Evolutionary conservation across 2,113 vertebrate genomes (phyloP), one percentile per base, ranked within the genome.

Genomic region (Chloropsis hardwickii): DNA sequence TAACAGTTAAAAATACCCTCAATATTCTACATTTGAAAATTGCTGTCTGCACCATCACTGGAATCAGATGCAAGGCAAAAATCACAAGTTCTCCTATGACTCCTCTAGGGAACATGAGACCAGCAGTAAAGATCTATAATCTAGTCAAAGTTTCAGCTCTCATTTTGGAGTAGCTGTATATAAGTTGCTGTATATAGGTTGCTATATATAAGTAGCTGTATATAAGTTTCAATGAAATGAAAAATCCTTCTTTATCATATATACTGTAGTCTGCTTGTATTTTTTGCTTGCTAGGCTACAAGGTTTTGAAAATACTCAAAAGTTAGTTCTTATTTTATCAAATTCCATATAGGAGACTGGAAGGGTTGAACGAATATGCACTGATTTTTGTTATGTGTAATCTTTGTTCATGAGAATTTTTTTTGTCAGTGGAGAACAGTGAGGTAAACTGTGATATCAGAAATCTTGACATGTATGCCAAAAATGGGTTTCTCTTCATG

Each of bases 381-480:
- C 21, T 54, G 53, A 51, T 80, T 72, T 74, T 84, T 48, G 40
- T 12, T 92, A 60, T 53, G 31, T 21, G 8, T 58, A 65, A 53
- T 29, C 58, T 83, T 79, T 66, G 33, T 50, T 79, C 76, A 33
- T 20, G n/a, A 85, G 19, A 81, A 64, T 77, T 70, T 82, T 94
- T 84, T 84, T 84, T 92, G 62, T 62, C 69, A 86, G 35, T 50
- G 29, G 51, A 76, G 71, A 86, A 54, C 15, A 67, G n/a, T 67
- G 53, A 93, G 54, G 57, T 92, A 91, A 86, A 48, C 44, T 77
- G 22, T 72, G 77, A 74, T 77, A 91, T 80, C 91, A 61, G 70
- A 94, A 96, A 96, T 81, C 70, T 78, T 95, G 94, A 88, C 93
- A 65, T 78, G 28, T 71, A 21, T 15, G 45, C 95, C 95, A 94